Evolutionary conservation across 2,797 vertebrate species (phyloP).

Genomic region (Threskiornis aethiopicus): DNA sequence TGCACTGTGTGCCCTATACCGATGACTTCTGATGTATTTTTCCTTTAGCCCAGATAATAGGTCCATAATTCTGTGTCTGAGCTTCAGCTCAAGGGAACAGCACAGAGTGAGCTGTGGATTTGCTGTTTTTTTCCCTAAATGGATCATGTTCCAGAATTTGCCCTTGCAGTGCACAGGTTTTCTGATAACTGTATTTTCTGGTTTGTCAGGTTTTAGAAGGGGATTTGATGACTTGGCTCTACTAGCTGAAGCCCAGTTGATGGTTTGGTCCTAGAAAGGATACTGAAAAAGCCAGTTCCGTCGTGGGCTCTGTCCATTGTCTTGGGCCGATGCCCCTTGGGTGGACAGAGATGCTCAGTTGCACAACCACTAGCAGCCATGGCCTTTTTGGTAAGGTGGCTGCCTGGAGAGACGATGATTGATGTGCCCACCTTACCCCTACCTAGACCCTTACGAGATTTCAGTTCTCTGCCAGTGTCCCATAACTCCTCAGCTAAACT

Average conservation of each 20-base stretch:
- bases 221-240: neutral
- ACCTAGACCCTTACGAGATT: neutral
- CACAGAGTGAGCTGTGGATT: neutral
- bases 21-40: neutral
- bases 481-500: neutral
- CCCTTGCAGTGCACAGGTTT: neutral
- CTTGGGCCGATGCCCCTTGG: neutral
- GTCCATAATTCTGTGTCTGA: neutral
- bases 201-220: neutral
- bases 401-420: neutral
- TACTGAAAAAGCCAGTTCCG: neutral
- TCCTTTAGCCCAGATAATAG: neutral
- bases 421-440: neutral
- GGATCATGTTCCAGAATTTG: neutral
- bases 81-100: neutral
- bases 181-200: neutral
- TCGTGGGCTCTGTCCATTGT: accelerated
- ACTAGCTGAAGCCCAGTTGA: neutral
- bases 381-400: neutral
- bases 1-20: accelerated
- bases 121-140: neutral
- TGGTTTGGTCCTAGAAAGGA: neutral
- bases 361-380: accelerated
- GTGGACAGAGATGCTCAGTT: neutral
- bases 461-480: neutral